These are phyloP conservation scores for Drosophila picticornis DNA, from an alignment of 2,888 invertebrate species.

Conservation along the genomic window DNA sequence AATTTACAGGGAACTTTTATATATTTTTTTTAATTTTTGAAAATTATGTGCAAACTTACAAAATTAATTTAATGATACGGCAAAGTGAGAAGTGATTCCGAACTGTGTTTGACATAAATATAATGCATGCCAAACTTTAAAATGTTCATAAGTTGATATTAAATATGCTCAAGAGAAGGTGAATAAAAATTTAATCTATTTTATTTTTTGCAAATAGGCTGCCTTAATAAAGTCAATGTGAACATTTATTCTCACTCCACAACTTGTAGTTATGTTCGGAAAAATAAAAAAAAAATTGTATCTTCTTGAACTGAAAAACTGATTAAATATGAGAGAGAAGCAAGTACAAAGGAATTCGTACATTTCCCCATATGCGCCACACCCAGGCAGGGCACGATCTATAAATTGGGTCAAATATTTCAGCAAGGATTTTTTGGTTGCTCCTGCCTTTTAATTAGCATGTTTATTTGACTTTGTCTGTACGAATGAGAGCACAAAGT, in stretches of 20 bases:
- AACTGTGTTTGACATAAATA: background rate
- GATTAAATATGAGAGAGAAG: background rate
- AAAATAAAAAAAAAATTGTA: background rate
- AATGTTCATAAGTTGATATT: background rate
- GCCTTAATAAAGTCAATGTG: background rate
- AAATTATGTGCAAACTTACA: background rate
- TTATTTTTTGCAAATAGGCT: background rate
- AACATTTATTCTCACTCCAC: background rate
- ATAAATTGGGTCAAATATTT: constrained; percentile 71
- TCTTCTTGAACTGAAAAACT: background rate
- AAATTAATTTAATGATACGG: background rate
- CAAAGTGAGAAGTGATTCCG: background rate
- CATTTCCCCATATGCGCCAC: background rate
- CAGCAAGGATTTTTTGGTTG: constrained; percentile 39
- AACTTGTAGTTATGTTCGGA: background rate
- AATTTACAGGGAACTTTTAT: background rate
- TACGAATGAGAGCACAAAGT: constrained; percentile 41
- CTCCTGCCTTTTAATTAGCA: constrained; percentile 73
- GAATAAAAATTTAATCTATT: background rate
- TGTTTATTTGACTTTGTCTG: constrained; percentile 74
- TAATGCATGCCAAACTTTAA: background rate
- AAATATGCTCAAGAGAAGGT: background rate
- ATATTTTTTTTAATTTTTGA: background rate
- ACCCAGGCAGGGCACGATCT: constrained; percentile 17
- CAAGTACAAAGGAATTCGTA: background rate